Conservation (phyloP, 2,888 invertebrate species). For the Agrochola litura region DNA sequence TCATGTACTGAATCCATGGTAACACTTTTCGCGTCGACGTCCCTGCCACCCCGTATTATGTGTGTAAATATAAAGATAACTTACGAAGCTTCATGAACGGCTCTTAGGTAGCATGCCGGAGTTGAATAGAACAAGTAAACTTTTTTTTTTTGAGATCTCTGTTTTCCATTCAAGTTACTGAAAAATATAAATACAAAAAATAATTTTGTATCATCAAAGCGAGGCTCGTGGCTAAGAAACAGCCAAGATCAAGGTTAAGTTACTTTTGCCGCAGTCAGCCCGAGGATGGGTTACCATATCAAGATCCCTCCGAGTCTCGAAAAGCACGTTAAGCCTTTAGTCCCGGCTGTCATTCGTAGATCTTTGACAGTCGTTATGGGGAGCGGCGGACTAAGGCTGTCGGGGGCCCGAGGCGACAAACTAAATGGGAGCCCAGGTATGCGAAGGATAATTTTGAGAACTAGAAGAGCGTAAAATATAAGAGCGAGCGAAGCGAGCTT, state of each 20-base stretch:
- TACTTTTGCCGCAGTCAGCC: background rate
- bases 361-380: background rate
- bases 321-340: background rate
- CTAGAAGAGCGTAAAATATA: no score
- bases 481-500: no score
- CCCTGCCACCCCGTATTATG: no score
- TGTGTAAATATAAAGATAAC: constrained; percentile 31
- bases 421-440: no score
- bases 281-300: background rate
- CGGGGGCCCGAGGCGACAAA: no score
- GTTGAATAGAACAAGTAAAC: constrained; percentile 95
- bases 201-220: background rate
- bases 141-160: constrained; percentile 76
- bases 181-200: background rate
- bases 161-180: constrained; percentile 43
- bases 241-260: background rate
- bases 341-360: background rate
- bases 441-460: no score
- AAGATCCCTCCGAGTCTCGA: no score
- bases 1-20: no score
- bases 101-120: constrained; percentile 95
- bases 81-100: constrained; percentile 92
- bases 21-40: no score
- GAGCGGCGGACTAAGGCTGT: no score
- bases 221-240: background rate